Evolutionary conservation across 2,797 vertebrate species (phyloP).

Genomic region (Sebastes diploproa): DNA sequence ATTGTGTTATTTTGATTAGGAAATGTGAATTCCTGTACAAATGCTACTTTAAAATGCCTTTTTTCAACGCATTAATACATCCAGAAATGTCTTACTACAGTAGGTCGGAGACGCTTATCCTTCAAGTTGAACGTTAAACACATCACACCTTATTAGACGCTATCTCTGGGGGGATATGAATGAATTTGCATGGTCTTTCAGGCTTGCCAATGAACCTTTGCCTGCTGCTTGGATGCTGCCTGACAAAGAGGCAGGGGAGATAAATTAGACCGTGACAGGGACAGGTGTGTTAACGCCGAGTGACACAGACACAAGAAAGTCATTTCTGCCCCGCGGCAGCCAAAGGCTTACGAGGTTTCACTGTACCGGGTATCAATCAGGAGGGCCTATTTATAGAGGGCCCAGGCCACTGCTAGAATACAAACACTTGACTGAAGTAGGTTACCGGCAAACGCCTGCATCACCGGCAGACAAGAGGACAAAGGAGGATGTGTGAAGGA

Average conservation of each 20-base stretch:
- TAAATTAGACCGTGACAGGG: constrained; percentile 52
- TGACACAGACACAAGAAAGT: constrained; percentile 68
- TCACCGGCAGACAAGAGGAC: constrained; percentile 25
- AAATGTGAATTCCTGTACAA: not conserved
- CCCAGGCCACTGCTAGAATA: constrained; percentile 59
- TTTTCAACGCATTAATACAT: not conserved
- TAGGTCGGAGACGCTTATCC: not conserved
- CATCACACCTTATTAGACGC: constrained; percentile 30
- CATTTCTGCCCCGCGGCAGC: constrained; percentile 65
- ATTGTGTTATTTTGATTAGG: not conserved
- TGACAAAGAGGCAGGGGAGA: constrained; percentile 39
- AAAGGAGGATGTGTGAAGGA: constrained; percentile 39
- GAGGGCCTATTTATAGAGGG: constrained; percentile 78
- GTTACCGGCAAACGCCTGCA: constrained; percentile 60
- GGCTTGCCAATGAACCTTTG: not conserved
- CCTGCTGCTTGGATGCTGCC: constrained; percentile 26
- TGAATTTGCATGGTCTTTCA: not conserved
- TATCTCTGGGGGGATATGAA: not conserved
- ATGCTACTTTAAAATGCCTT: not conserved
- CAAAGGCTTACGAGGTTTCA: constrained; percentile 63
- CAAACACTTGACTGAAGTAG: constrained; percentile 77
- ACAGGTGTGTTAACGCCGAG: constrained; percentile 63
- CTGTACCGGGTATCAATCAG: constrained; percentile 72
- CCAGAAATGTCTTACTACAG: not conserved
- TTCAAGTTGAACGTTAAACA: constrained; percentile 41